These are phyloP conservation scores for Anthophora plumipes DNA, from an alignment of 2,888 invertebrate species.

Conservation along the genomic window DNA sequence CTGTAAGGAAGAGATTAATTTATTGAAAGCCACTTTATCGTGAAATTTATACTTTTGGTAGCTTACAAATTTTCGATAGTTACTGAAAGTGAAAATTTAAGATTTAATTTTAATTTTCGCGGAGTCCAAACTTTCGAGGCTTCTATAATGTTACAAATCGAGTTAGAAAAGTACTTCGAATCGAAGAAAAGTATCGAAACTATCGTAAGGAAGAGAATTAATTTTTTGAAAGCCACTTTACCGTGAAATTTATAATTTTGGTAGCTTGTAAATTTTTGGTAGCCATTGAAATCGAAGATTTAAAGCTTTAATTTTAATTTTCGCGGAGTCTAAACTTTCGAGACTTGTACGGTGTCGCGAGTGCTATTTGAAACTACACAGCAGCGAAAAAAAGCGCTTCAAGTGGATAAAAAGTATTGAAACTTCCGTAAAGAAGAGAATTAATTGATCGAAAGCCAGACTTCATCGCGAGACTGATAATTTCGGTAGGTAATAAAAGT, in stretches of 20 bases:
- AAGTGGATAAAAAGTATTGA: background rate
- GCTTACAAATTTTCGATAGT: background rate
- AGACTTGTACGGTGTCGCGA: constrained; percentile 32
- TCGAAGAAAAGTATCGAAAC: background rate
- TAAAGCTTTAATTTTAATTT: too few species aligned
- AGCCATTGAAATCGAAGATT: background rate
- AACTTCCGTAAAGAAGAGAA: too few species aligned
- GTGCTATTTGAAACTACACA: too few species aligned
- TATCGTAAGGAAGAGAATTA: too few species aligned
- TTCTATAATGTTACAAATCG: constrained; percentile 29
- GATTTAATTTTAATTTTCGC: constrained; percentile 77
- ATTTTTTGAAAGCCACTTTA: background rate
- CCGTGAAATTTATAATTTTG: background rate
- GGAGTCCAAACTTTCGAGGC: constrained; percentile 60
- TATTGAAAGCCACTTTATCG: background rate
- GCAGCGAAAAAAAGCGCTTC: background rate
- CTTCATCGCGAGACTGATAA: background rate
- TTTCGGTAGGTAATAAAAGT: background rate
- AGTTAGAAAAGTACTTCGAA: background rate
- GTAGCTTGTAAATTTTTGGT: background rate
- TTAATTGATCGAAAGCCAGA: background rate
- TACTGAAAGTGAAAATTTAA: too few species aligned
- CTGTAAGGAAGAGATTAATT: too few species aligned
- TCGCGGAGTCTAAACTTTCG: constrained; percentile 67
- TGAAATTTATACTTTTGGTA: background rate